Evolutionary conservation across 2,113 vertebrate genomes (phyloP).

Genomic region (Pterocles gutturalis): DNA sequence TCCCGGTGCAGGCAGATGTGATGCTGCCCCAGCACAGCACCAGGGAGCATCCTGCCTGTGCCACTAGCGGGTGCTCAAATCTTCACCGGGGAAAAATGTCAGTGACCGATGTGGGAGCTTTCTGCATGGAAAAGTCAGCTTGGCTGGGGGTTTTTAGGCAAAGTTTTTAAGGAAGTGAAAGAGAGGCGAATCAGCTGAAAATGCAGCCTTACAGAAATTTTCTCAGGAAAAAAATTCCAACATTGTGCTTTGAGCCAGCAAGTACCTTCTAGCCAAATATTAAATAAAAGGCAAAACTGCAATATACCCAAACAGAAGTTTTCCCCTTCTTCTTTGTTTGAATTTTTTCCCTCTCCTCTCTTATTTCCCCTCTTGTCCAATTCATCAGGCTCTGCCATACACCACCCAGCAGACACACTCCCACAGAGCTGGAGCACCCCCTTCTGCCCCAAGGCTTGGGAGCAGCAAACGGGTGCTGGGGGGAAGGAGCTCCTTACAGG

Average conservation of each 20-base stretch:
- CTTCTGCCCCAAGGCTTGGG: neutral
- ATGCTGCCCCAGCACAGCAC: neutral
- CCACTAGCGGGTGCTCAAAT: fast-evolving
- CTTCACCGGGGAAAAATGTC: neutral
- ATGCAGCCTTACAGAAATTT: neutral
- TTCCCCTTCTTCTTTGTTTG: neutral
- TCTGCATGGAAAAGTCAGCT: neutral
- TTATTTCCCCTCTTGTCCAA: neutral
- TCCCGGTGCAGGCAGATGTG: neutral
- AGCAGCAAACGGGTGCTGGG: neutral
- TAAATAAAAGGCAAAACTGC: neutral
- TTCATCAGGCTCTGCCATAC: neutral
- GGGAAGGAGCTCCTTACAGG: slow-evolving; percentile 85
- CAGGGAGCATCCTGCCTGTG: neutral
- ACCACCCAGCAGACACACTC: neutral
- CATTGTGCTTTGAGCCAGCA: neutral
- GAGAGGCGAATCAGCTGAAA: neutral
- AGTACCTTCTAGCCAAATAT: fast-evolving
- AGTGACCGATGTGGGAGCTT: neutral
- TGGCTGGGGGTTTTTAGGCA: neutral
- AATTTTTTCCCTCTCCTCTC: neutral
- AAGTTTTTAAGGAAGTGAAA: neutral
- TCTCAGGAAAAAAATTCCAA: neutral
- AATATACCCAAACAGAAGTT: neutral
- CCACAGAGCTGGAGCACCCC: neutral